These are phyloP conservation scores for Microctonus aethiopoides DNA, from an alignment of 2,888 invertebrate species.

Conservation along the genomic window DNA sequence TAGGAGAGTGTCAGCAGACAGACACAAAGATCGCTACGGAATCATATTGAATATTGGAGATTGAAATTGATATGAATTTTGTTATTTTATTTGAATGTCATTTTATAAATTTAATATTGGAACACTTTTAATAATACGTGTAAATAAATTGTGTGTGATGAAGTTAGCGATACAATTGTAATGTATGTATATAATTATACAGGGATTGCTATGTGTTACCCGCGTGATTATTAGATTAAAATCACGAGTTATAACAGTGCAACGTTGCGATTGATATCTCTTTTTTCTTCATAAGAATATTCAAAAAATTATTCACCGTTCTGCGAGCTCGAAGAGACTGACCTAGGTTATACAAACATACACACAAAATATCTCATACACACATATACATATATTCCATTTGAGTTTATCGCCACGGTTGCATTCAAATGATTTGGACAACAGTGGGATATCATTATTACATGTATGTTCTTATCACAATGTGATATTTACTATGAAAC, in stretches of 20 bases:
- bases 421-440: too few relatives aligned
- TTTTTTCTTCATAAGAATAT: not conserved
- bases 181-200: constrained; percentile 15
- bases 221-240: not conserved
- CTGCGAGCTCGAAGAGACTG: constrained; percentile 18
- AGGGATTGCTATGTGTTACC: not conserved
- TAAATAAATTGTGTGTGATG: not conserved
- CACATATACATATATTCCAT: too few relatives aligned
- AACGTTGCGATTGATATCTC: not conserved
- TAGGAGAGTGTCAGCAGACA: too few relatives aligned
- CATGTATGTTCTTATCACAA: not conserved
- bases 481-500: not conserved
- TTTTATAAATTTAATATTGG: not conserved
- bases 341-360: constrained; percentile 22
- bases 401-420: too few relatives aligned
- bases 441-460: too few relatives aligned
- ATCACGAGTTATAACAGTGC: not conserved
- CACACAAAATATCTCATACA: not conserved
- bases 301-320: not conserved
- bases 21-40: too few relatives aligned
- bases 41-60: not conserved
- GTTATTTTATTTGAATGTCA: not conserved
- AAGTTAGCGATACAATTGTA: constrained; percentile 4
- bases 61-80: not conserved
- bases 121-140: not conserved